Base-by-base conservation (phyloP, 2,797 vertebrate species). In the Scomberomorus guttatus region DNA sequence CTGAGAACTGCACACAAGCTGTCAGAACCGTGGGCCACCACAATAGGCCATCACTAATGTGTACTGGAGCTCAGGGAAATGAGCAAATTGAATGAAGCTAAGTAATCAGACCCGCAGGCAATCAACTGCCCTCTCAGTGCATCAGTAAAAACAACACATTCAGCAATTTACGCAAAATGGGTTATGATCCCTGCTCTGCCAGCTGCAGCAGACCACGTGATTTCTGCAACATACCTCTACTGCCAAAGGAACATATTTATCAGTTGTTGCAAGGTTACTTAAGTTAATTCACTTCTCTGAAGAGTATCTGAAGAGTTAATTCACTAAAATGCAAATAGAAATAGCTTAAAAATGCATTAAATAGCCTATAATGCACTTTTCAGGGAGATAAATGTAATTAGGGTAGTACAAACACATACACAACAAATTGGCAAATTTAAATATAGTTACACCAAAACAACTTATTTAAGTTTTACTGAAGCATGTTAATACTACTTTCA, bases 71-170 rank as follows among this genome's bases (percentile, higher is more conserved):
- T 85, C 78, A 68, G 80, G 77, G 72, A 72, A 88, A 82, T 6
- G 51, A 66, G 29, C 62, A 82, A 81, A 88, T 72, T 85, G 39
- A 85, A 74, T 77, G 58, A 79, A 81, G 75, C 52, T 46, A 75
- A 90, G 71, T 89, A 76, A 87, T 92, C 79, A 88, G 79, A 83
- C 78, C 70, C 20, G 13, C 72, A 72, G 69, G 83, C 71, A 80
- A 88, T 89, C 79, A 91, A 50, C 61, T 67, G 64, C 18, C 44
- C 50, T 68, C 66, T 86, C 68, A 69, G 64, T 78, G 72, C 39
- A 81, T 77, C 77, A 63, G 61, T 55, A 64, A 75, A 82, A 89
- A 82, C 51, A 81, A 81, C 58, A 79, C 71, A 82, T 71, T 86
- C 57, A 81, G 77, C 75, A 81, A 62, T 32, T 83, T 79, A 64